Evolutionary conservation across 2,113 vertebrate genomes (phyloP), one percentile per base, ranked within the genome.

Genomic region (Carassius gibelio): DNA sequence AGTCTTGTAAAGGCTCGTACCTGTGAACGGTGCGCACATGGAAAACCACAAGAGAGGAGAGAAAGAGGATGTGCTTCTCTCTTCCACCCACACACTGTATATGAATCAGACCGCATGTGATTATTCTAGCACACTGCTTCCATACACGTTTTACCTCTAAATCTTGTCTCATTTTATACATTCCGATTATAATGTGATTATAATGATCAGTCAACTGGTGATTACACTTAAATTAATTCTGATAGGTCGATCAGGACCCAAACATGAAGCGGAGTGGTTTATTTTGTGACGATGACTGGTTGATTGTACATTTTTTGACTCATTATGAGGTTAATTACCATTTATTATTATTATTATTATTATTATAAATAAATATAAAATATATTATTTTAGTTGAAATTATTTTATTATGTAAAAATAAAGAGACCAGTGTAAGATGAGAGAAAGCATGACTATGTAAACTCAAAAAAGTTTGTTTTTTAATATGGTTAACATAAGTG

Each of bases 81-180:
- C 23, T 50, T 19, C 62, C 79, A 50, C 79, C 79, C 79, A 81
- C 79, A 64, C 34, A 64, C 38, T 7, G 38, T 38, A 48, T 23
- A 52, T 50, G 62, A 81, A 81, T 81, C 62, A 81, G 79, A 68
- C n/a, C 30, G 36, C 36, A 42, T n/a, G n/a, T 62, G 6, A 26
- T 64, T 64, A 45, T 64, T 45, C 3, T 48, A 64, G 59, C 38
- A 50, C 59, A 50, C 15, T 15, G 42, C 48, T 8, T 30, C 10
- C 9, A 48, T 48, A 48, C 45, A 48, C 5, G 9, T 13, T 45
- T 74, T 14, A 55, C 15, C 42, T 45, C 8, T 10, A 48, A 45
- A 45, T 8, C 42, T 10, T 10, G 9, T 52, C n/a, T 19, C 9
- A 1, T 52, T 52, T 52, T 14, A 55, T 21, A 17, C 10, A 61